Base-by-base conservation (phyloP, 2,888 invertebrate genomes). In the Yponomeuta plumbellus region DNA sequence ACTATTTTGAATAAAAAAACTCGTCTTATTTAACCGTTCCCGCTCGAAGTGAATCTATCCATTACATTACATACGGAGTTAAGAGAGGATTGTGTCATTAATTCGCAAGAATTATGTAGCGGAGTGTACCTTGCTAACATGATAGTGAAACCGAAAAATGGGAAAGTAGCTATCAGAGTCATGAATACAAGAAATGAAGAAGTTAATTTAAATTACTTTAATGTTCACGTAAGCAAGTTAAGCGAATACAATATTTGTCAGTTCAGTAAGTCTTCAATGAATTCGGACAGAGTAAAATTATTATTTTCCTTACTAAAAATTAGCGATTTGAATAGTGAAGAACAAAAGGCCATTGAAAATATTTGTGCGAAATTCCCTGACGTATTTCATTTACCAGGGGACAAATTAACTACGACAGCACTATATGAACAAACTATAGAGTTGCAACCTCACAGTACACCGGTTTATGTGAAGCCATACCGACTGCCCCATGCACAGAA, bases 251-350 rank as follows among this genome's bases (percentile, higher is more conserved):
- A n/a, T n/a, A n/a, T n/a, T n/a, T n/a, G n/a, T n/a, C n/a, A n/a
- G n/a, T n/a, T n/a, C n/a, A n/a, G n/a, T n/a, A n/a, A n/a, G n/a
- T n/a, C n/a, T n/a, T n/a, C n/a, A n/a, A n/a, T 63, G 13, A 71
- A 71, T 64, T 56, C 70, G 11, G 67, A 69, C 13, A 57, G 73
- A 21, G 71, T 72, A n/a, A 71, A 69, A 57, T 62, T 23, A 57
- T 65, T 74, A 66, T 72, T 74, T 65, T 64, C 66, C 6, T 13
- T 21, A 17, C 20, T 65, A 20, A 26, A 65, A 17, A 20, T 65
- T 10, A 58, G 20, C 11, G 39, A 44, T 63, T 69, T 65, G 21
- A 68, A 67, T 44, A 11, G 58, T 1, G 67, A 68, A 40, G 68
- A 68, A 58, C 21, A 58, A 66, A 63, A 17, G 5, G 22, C 61